phyloP scores from a whole-genome alignment of 2,888 invertebrate genomes.

The Mechanitis messenoides region DNA sequence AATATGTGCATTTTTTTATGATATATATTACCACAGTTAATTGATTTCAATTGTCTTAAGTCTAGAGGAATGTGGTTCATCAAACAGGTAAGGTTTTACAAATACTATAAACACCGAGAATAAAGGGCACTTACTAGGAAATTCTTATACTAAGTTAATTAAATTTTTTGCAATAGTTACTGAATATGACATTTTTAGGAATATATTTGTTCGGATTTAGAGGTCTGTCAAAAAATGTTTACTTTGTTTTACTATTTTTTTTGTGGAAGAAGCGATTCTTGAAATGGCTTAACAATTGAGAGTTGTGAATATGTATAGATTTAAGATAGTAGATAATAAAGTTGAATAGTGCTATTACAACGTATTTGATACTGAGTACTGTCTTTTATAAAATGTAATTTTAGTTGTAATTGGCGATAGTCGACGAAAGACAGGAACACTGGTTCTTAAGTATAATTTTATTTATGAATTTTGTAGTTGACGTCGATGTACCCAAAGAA shows the following conservation, averaged over 20 bases:
- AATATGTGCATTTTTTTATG: slow-evolving; percentile 1
- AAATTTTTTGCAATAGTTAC: slow-evolving; percentile 15
- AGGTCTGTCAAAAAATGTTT: no score
- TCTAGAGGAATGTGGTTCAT: slow-evolving; percentile 70
- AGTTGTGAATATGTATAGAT: neutral
- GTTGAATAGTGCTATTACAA: slow-evolving; percentile 14
- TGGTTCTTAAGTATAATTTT: neutral
- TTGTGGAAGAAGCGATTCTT: no score
- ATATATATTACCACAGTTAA: slow-evolving; percentile 16
- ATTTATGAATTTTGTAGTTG: neutral
- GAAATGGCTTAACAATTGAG: no score
- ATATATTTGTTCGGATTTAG: neutral
- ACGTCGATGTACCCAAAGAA: neutral
- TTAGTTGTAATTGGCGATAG: neutral
- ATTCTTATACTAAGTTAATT: slow-evolving; percentile 35
- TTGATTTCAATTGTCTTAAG: slow-evolving; percentile 43
- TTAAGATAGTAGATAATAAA: neutral
- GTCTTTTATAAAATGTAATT: slow-evolving; percentile 17
- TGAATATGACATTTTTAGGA: neutral
- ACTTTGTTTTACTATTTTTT: no score
- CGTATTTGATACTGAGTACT: slow-evolving; percentile 15
- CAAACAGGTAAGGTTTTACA: slow-evolving; percentile 37
- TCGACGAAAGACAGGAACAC: neutral
- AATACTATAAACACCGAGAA: slow-evolving; percentile 40
- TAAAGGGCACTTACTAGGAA: slow-evolving; percentile 69